Evolutionary conservation across 2,797 vertebrate species (phyloP), one percentile per base, ranked within the genome.

Genomic region (Ficedula albicollis): DNA sequence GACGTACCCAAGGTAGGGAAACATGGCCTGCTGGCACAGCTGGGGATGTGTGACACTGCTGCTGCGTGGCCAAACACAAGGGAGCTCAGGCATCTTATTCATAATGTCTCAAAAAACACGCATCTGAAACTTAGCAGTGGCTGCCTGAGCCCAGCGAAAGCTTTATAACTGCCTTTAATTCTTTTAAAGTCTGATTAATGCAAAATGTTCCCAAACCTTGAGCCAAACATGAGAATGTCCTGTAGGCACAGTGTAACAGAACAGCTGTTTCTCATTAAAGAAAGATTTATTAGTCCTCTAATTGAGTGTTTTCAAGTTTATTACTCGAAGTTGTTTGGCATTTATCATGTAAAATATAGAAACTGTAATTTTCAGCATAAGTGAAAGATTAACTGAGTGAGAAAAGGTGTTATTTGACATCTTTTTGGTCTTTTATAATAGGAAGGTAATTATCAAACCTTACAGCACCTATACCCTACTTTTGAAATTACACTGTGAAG

Each of bases 1-100:
- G 59, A 98, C 90, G 11, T 98, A 98, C 5, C 98, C 98, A 0
- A 97, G 30, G 4, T 98, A 0, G 98, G 98, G 89, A 98, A 99
- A 63, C 98, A 98, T 0, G 98, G 98, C 62, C 98, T 94, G 55
- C 93, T 98, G 90, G 98, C 96, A 91, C 98, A 99, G 4, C 96
- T 97, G 5, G 97, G 86, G 0, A 93, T 70, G 9, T 30, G 70
- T 13, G 90, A 13, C 19, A 93, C 94, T 17, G 49, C 46, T 4
- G 84, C 77, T 67, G 73, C 43, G 5, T 9, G 51, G 59, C 82
- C 96, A 93, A 5, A 69, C 92, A 70, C 29, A 32, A 16, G 29
- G 46, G 2, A 74, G 30, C 38, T 70, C 22, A 79, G 74, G 26
- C 56, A 8, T 2, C n/a, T 54, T 29, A 26, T 41, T 64, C 29